Percentiles rank a stretch among this genome's conserved stretches.
phyloP scores from a whole-genome alignment of 2,888 invertebrate genomes.

The Seira sanloemensis region DNA sequence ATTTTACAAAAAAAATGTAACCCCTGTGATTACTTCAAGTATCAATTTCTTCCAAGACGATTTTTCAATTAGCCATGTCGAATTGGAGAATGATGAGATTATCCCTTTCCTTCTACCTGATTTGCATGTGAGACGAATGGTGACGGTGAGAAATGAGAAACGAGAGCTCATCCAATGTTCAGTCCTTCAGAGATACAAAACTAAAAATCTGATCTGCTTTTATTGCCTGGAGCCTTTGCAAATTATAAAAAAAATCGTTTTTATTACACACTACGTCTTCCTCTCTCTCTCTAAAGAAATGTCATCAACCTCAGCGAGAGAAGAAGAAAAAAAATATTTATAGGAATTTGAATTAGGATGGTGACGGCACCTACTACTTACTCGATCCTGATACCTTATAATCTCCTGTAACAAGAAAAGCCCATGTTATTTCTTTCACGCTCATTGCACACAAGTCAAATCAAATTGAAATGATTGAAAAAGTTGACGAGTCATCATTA shows the following conservation, averaged over 20 bases:
- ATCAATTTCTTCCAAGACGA: neutral
- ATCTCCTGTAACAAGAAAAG: neutral
- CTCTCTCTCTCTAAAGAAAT: neutral
- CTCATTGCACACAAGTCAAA: conserved; percentile 43
- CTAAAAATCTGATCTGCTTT: neutral
- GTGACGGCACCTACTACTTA: too few species aligned
- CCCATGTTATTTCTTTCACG: conserved; percentile 8
- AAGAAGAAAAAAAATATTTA: too few species aligned
- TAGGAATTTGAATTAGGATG: neutral
- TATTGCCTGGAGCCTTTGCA: neutral
- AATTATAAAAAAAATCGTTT: too few species aligned
- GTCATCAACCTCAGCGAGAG: neutral
- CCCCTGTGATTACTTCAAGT: neutral
- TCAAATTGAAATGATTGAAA: conserved; percentile 47
- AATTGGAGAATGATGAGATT: neutral
- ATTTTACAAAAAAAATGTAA: too few species aligned
- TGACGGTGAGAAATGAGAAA: neutral
- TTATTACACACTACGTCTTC: too few species aligned
- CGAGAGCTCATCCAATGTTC: too few species aligned
- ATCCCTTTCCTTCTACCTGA: too few species aligned
- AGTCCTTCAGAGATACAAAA: too few species aligned
- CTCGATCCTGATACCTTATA: too few species aligned
- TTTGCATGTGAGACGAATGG: neutral
- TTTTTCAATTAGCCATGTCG: conserved; percentile 9
- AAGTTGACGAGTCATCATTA: conserved; percentile 49